These are phyloP conservation scores for Lepidothrix coronata DNA, from an alignment of 2,113 vertebrate genomes.

Conservation along the genomic window DNA sequence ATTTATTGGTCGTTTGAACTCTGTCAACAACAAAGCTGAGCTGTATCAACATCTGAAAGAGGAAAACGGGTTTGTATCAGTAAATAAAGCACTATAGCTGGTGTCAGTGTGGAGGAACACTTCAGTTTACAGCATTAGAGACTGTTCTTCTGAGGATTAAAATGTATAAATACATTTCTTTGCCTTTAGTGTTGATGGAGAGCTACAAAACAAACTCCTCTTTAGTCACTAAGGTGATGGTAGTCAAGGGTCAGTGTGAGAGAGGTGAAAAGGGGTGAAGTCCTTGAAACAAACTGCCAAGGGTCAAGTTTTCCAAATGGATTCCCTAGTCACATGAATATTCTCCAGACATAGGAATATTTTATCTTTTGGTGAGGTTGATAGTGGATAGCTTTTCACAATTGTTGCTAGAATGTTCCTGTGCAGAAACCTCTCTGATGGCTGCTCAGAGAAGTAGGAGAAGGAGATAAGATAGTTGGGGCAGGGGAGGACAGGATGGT, in stretches of 20 bases:
- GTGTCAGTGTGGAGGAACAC: background rate
- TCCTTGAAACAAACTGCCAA: background rate
- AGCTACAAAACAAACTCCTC: background rate
- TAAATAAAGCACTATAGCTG: background rate
- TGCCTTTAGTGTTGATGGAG: background rate
- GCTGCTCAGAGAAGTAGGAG: background rate
- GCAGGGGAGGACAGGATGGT: background rate
- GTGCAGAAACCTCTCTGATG: background rate
- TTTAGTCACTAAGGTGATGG: background rate
- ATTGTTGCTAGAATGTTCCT: background rate
- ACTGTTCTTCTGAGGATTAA: background rate
- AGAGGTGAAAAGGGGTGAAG: background rate
- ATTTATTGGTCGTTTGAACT: constrained; percentile 90
- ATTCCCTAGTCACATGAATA: background rate
- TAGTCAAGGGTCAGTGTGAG: background rate
- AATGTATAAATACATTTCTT: background rate
- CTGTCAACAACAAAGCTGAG: constrained; percentile 93
- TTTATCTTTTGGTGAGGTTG: background rate
- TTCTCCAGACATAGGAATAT: background rate
- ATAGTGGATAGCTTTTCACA: background rate
- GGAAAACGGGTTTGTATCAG: constrained; percentile 90
- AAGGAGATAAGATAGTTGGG: background rate
- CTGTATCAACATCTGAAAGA: constrained; percentile 97
- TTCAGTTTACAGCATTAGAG: background rate
- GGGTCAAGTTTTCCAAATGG: background rate